A percentile compares a stretch with the other conserved stretches of the same genome.
These are phyloP conservation scores for Galerucella nymphaeae DNA, from an alignment of 2,888 invertebrate species.

Conservation along the genomic window DNA sequence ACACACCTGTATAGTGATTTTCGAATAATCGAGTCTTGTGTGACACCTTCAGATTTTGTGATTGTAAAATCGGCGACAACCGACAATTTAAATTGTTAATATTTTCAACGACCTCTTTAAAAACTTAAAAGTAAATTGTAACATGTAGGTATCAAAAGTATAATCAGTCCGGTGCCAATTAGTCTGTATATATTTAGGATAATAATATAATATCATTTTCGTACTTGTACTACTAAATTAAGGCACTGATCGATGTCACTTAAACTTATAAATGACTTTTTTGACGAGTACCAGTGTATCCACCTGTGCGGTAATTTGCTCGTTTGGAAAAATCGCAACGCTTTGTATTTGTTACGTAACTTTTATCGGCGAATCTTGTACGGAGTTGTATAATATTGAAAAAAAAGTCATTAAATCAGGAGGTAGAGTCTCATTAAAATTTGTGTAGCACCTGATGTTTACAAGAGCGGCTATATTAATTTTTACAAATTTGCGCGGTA, in stretches of 20 bases:
- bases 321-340: constrained; percentile 26
- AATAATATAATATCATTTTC: too few relatives aligned
- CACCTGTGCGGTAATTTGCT: constrained; percentile 28
- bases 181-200: not conserved
- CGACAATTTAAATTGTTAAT: too few relatives aligned
- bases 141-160: too few relatives aligned
- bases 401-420: constrained; percentile 34
- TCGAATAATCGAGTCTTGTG: too few relatives aligned
- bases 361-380: constrained; percentile 28
- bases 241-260: not conserved
- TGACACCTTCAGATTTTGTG: not conserved
- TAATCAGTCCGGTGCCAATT: too few relatives aligned
- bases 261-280: not conserved
- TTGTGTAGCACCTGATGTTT: constrained; percentile 30
- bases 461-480: constrained; percentile 31
- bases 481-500: constrained; percentile 24
- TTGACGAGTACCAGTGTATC: constrained; percentile 1
- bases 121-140: too few relatives aligned
- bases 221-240: constrained; percentile 4
- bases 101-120: too few relatives aligned
- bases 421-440: constrained; percentile 32
- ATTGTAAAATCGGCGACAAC: too few relatives aligned
- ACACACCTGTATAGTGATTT: too few relatives aligned
- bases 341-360: constrained; percentile 24
- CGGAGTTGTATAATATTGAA: constrained; percentile 25